phyloP scores from a whole-genome alignment of 2,797 vertebrate genomes.

The Danio tinwini region DNA sequence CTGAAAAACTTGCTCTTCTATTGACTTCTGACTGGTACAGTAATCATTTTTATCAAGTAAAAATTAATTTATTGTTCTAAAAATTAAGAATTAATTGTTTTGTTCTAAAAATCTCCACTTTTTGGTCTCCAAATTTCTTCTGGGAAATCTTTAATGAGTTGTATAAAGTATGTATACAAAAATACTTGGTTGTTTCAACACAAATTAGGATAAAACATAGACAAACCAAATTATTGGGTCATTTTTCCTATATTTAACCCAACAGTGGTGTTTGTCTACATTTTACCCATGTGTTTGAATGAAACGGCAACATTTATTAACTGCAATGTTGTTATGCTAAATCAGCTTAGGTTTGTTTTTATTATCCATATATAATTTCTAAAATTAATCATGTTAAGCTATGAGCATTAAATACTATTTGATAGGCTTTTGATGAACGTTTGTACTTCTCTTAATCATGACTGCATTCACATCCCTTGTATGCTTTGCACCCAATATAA shows the following conservation, averaged over 20 bases:
- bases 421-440: background rate
- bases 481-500: background rate
- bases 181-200: too few species aligned
- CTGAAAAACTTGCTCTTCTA: background rate
- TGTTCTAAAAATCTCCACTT: background rate
- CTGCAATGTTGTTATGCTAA: background rate
- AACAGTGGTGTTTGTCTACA: too few species aligned
- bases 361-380: background rate
- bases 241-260: too few species aligned
- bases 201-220: too few species aligned
- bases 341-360: background rate
- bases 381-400: background rate
- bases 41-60: background rate
- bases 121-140: too few species aligned
- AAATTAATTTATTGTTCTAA: background rate
- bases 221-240: too few species aligned
- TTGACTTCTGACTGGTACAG: too few species aligned
- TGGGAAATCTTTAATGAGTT: too few species aligned
- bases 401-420: background rate
- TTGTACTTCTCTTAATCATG: background rate
- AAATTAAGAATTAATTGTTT: too few species aligned
- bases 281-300: too few species aligned
- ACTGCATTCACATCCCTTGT: background rate
- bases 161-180: too few species aligned
- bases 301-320: too few species aligned